phyloP scores from a whole-genome alignment of 2,797 vertebrate genomes.

The Ibycter americanus region DNA sequence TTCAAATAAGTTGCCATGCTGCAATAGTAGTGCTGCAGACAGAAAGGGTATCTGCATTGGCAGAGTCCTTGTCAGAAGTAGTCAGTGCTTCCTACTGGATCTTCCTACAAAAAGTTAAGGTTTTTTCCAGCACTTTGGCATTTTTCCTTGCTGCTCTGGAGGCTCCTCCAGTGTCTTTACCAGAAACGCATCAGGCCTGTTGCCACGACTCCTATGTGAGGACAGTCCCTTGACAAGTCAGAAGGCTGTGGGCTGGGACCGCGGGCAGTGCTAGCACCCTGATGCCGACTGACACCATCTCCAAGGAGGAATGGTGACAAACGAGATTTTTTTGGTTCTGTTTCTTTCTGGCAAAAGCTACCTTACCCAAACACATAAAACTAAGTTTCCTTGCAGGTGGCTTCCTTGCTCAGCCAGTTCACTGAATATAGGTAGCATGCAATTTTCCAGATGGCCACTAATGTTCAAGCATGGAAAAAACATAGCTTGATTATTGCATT shows the following conservation, averaged over 20 bases:
- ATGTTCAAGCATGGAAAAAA: not conserved
- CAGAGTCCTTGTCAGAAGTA: not conserved
- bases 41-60: not conserved
- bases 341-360: not conserved
- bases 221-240: not conserved
- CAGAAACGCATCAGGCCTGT: not conserved
- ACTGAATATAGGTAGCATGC: not conserved
- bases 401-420: not conserved
- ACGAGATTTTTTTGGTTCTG: not conserved
- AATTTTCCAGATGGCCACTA: not conserved
- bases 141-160: not conserved
- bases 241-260: fast-evolving
- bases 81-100: not conserved
- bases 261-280: fast-evolving
- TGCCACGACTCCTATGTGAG: not conserved
- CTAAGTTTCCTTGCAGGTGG: not conserved
- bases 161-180: not conserved
- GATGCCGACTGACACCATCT: not conserved
- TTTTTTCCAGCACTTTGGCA: not conserved
- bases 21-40: not conserved
- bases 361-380: not conserved
- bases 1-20: not conserved
- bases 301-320: not conserved
- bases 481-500: not conserved
- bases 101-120: not conserved